Conservation (phyloP, 2,113 vertebrate genomes). For the Crotalus helleri region DNA sequence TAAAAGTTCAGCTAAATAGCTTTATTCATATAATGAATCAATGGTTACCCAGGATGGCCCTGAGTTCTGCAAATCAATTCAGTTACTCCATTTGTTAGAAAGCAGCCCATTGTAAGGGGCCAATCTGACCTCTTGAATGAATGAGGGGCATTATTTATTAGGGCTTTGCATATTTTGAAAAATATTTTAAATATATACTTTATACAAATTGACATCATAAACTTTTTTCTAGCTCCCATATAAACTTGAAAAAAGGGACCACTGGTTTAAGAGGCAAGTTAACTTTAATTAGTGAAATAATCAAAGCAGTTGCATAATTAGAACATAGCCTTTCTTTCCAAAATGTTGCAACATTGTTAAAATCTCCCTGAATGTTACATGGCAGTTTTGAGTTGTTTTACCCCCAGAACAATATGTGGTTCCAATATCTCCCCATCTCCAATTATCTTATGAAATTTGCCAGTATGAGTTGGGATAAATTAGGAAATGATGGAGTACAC, state of each 20-base stretch:
- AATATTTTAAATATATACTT: background rate
- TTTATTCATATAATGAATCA: background rate
- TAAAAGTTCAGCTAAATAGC: background rate
- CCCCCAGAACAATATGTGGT: background rate
- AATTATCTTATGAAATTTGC: background rate
- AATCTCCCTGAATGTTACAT: background rate
- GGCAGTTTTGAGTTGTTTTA: background rate
- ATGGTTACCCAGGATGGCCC: background rate
- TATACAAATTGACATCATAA: background rate
- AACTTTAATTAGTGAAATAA: background rate
- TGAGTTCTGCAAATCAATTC: background rate
- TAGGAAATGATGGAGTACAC: background rate
- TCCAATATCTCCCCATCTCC: background rate
- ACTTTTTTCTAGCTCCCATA: background rate
- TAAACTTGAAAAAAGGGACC: background rate
- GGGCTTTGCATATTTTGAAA: background rate
- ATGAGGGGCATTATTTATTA: background rate
- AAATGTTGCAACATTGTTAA: background rate
- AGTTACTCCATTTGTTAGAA: background rate
- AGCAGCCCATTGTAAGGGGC: background rate
- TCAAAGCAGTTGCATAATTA: background rate
- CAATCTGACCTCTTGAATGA: background rate
- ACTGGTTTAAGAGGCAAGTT: background rate
- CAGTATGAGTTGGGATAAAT: background rate
- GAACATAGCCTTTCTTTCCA: background rate